A percentile compares a stretch with the other conserved stretches of the same genome.
Evolutionary conservation across 2,797 vertebrate genomes (phyloP).

Genomic region (Yasuhikotakia modesta): DNA sequence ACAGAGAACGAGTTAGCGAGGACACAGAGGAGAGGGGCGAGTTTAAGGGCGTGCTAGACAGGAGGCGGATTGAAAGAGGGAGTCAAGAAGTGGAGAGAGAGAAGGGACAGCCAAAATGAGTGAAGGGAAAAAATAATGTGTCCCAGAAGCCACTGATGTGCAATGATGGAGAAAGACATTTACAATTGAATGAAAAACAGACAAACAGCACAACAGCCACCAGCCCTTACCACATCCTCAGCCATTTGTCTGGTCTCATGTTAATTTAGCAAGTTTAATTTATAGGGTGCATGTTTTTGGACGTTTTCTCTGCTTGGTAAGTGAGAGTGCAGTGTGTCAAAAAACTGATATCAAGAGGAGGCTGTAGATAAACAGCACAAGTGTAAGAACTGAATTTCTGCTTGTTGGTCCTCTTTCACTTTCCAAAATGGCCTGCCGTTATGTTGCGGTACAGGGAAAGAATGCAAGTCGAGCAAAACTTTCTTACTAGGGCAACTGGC

Average conservation of each 20-base stretch:
- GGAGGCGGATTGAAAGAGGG: slow-evolving; percentile 42
- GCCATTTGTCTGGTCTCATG: neutral
- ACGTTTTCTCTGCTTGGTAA: slow-evolving; percentile 9
- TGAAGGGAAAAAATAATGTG: slow-evolving; percentile 51
- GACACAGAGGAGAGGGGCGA: slow-evolving; percentile 26
- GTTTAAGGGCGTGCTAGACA: slow-evolving; percentile 40
- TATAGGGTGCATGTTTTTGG: neutral
- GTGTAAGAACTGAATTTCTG: neutral
- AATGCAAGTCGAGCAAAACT: slow-evolving; percentile 29
- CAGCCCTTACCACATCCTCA: neutral
- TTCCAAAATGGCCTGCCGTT: neutral
- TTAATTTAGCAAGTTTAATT: neutral
- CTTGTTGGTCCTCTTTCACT: neutral
- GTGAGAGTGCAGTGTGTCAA: neutral
- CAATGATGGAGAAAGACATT: slow-evolving; percentile 5
- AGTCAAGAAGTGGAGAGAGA: slow-evolving; percentile 33
- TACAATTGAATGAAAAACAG: neutral
- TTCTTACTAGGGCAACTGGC: slow-evolving; percentile 34
- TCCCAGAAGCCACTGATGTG: slow-evolving; percentile 50
- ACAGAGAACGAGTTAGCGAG: slow-evolving; percentile 61
- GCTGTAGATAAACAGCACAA: slow-evolving; percentile 26
- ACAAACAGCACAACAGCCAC: neutral
- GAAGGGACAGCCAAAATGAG: slow-evolving; percentile 18
- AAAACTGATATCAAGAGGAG: slow-evolving; percentile 6
- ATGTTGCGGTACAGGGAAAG: slow-evolving; percentile 24